Base-by-base conservation (phyloP, 37 sponge, comb jelly and placozoan genomes). In the Cladorhizidae sp. region DNA sequence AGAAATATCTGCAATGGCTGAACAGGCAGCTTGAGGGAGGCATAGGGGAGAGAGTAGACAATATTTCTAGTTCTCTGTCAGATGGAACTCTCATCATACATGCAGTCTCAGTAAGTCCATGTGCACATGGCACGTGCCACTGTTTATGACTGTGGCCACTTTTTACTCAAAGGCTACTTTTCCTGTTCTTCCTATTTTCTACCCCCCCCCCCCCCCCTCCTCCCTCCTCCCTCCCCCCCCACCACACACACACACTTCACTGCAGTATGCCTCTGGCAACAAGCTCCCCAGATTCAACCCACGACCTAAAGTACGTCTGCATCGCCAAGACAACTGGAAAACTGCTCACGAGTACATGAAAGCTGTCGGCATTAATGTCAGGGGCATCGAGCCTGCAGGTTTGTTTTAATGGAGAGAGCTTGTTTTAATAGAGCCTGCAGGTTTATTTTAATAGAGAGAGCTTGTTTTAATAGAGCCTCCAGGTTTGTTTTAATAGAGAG, bases 371-470 rank as follows among this genome's bases (percentile, higher is more conserved):
- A 80, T 92, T 39, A 84, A 85, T 71, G 81, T 80, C 40, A 80
- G 64, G 65, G 93, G 88, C 0, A 84, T 88, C 36, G 93, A 92
- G 76, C 82, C 93, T 77, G 85, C 87, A 81, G 93, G 93, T 92
- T 77, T 25, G 56, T n/a, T 21, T 33, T 29, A 36, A 37, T 22
- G 40, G 52, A 41, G 8, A 39, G 21, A 70, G 18, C 69, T 6
- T 25, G 18, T 17, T 54, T 54, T 17, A 20, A 20, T 12, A 12
- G 59, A 65, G 59, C 26, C 70, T 81, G 6, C 73, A 22, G 22
- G 32, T 14, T 52, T 45, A 64, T 64, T 18, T 64, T 25, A 64
- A 28, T 25, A 12, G 11, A 25, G 65, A 23, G 65, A 28, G 65
- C 11, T 64, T n/a, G n/a, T n/a, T n/a, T n/a, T n/a, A n/a, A n/a